Evolutionary conservation across 2,888 invertebrate species (phyloP).

Genomic region (Loripinus fragilis): DNA sequence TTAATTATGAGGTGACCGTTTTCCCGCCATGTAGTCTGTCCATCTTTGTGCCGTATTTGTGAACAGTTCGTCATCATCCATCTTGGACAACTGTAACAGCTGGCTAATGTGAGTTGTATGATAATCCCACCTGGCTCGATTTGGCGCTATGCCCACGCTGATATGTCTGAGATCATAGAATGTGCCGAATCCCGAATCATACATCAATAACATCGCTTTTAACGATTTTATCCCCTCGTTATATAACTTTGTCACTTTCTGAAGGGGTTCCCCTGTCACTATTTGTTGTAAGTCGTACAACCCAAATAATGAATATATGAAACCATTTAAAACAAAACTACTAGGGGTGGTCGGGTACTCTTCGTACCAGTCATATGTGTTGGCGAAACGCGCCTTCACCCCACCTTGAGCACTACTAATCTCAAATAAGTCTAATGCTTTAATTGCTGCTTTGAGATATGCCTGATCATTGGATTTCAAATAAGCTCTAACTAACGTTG

Average conservation of each 20-base stretch:
- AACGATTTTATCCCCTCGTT: slow-evolving; percentile 87
- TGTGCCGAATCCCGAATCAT: slow-evolving; percentile 96
- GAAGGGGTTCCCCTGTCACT: slow-evolving; percentile 88
- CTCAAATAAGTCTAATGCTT: slow-evolving; percentile 91
- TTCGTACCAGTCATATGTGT: slow-evolving; percentile 96
- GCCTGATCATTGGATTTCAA: slow-evolving; percentile 87
- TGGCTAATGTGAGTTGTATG: slow-evolving; percentile 99
- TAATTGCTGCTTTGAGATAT: slow-evolving; percentile 92
- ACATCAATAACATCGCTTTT: slow-evolving; percentile 93
- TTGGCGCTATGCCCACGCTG: slow-evolving; percentile 89
- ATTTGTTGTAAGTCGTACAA: slow-evolving; percentile 94
- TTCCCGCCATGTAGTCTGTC: slow-evolving; percentile 98
- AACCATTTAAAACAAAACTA: slow-evolving; percentile 97
- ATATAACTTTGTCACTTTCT: slow-evolving; percentile 85
- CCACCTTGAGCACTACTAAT: slow-evolving; percentile 77
- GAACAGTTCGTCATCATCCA: slow-evolving; percentile 90
- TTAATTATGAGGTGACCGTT: slow-evolving; percentile 95
- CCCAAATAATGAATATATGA: slow-evolving; percentile 98
- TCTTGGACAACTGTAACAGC: slow-evolving; percentile 90
- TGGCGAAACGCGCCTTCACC: slow-evolving; percentile 87
- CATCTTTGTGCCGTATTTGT: slow-evolving; percentile 94
- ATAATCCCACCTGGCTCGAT: slow-evolving; percentile 99
- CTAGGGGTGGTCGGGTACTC: slow-evolving; percentile 98
- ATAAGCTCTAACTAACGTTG: slow-evolving; percentile 96
- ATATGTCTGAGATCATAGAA: slow-evolving; percentile 98